Evolutionary conservation across 1,140 invertebrate genomes (phyloP).

Genomic region (Drosophila seguyi): DNA sequence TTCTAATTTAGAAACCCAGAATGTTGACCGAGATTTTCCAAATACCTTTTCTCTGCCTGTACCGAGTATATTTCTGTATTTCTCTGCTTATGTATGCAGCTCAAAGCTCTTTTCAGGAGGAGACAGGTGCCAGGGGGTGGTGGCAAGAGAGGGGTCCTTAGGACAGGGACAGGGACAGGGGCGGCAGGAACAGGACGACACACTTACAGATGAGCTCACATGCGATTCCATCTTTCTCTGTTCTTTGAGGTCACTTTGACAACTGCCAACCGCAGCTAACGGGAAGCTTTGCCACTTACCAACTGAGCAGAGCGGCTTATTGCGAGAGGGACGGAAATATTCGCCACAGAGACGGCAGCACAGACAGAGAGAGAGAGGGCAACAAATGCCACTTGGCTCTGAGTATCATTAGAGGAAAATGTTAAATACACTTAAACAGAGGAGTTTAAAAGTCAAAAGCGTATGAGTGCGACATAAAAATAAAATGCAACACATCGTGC

Average conservation of each 20-base stretch:
- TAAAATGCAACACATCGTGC: constrained; percentile 54
- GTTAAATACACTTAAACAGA: constrained; percentile 76
- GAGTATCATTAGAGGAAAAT: constrained; percentile 81
- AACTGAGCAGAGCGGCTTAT: constrained; percentile 27
- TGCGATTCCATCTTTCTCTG: constrained; percentile 54
- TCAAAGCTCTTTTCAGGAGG: constrained; percentile 51
- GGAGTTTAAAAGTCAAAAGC: constrained; percentile 77
- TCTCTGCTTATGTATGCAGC: constrained; percentile 12
- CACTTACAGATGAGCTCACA: constrained; percentile 56
- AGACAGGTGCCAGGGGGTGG: neutral
- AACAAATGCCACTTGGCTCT: constrained; percentile 73
- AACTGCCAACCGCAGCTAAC: constrained; percentile 71
- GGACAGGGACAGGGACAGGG: too few relatives aligned
- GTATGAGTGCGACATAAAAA: constrained; percentile 69
- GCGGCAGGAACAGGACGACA: constrained; percentile 7
- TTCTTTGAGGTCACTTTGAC: constrained; percentile 83
- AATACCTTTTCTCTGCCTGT: neutral
- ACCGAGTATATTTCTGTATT: neutral
- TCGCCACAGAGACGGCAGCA: constrained; percentile 16
- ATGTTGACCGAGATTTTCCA: neutral
- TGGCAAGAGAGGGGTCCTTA: neutral
- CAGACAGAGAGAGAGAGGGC: neutral
- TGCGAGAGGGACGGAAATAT: constrained; percentile 18
- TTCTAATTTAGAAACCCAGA: too few relatives aligned
- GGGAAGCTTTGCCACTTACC: constrained; percentile 64